Base-by-base conservation (phyloP, 2,797 vertebrate species). In the Novumbra hubbsi region DNA sequence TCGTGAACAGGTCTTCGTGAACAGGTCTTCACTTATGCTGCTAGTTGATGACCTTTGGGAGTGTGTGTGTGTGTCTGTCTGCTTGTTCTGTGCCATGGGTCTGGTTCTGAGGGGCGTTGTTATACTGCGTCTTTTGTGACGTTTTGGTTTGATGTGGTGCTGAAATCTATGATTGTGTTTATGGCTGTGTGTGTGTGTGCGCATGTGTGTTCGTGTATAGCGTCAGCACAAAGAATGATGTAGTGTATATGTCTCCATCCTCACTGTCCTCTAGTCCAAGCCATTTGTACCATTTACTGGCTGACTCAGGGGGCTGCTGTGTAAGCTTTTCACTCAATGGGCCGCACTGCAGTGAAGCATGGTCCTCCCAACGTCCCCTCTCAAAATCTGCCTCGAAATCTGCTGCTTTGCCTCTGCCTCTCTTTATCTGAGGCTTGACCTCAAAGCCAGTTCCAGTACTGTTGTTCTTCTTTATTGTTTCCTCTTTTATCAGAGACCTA, bases 291-390 rank as follows among this genome's bases (percentile, higher is more conserved):
- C 27, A 15, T 63, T 24, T 1, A 8, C 15, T 77, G 78, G 76
- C 75, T 76, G 69, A 75, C 70, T 34, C 32, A 34, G 32, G 62
- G 71, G 34, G 19, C 64, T 70, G 75, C 80, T 72, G 73, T 72
- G 69, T 66, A 63, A 34, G 63, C 66, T 50, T 55, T 67, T 80
- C 76, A 71, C 45, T 21, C 73, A 62, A n/a, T 55, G 16, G 67
- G 57, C 32, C 64, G 70, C 70, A 69, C 70, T 73, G 77, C 70
- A 75, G 73, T 69, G 73, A 49, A 34, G 11, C 24, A 27, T 71
- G 17, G 52, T 21, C 34, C 73, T 69, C 67, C 48, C 52, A 8
- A 49, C 27, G 28, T 68, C 27, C 30, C 27, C 24, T 72, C 62
- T 21, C 64, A 15, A 19, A 21, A 21, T 45, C 41, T 45, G 3